Percentiles rank a stretch among this genome's conserved stretches.
These are phyloP conservation scores for Aromia moschata DNA, from an alignment of 2,888 invertebrate genomes.

Conservation along the genomic window DNA sequence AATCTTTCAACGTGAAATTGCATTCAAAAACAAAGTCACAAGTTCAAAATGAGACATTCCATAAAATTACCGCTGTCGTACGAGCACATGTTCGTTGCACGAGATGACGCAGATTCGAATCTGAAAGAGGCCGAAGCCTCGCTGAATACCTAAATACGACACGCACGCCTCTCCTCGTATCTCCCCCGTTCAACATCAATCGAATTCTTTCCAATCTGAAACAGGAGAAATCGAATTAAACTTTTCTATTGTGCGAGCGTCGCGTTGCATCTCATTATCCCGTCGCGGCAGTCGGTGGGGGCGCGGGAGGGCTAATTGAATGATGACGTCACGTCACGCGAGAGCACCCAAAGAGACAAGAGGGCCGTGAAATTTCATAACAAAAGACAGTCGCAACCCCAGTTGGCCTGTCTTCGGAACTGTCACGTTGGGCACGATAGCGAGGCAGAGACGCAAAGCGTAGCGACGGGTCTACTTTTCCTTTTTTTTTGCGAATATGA, in stretches of 20 bases:
- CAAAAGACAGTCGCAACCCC: slow-evolving; percentile 31
- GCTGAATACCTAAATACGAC: neutral
- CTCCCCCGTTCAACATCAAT: slow-evolving; percentile 35
- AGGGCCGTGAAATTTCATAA: slow-evolving; percentile 38
- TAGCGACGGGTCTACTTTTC: neutral
- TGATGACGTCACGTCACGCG: slow-evolving; percentile 51
- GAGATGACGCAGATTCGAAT: neutral
- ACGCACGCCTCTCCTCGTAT: slow-evolving; percentile 17
- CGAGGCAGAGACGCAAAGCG: neutral
- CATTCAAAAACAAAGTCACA: too few relatives aligned
- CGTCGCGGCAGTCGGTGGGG: slow-evolving; percentile 47
- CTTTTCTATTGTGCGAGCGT: slow-evolving; percentile 52
- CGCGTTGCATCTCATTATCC: slow-evolving; percentile 57
- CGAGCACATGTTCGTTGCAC: too few relatives aligned
- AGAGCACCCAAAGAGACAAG: slow-evolving; percentile 23
- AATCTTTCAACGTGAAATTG: too few relatives aligned
- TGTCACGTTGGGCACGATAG: slow-evolving; percentile 35
- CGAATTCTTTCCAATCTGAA: slow-evolving; percentile 35
- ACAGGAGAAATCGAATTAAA: slow-evolving; percentile 53
- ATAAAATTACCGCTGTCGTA: too few relatives aligned
- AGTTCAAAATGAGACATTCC: too few relatives aligned
- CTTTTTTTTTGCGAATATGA: slow-evolving; percentile 25
- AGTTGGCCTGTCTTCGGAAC: slow-evolving; percentile 36
- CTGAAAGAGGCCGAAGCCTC: neutral
- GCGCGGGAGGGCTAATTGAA: slow-evolving; percentile 57